Base-by-base conservation (phyloP, 2,888 invertebrate genomes). In the Cephus pygmeus region DNA sequence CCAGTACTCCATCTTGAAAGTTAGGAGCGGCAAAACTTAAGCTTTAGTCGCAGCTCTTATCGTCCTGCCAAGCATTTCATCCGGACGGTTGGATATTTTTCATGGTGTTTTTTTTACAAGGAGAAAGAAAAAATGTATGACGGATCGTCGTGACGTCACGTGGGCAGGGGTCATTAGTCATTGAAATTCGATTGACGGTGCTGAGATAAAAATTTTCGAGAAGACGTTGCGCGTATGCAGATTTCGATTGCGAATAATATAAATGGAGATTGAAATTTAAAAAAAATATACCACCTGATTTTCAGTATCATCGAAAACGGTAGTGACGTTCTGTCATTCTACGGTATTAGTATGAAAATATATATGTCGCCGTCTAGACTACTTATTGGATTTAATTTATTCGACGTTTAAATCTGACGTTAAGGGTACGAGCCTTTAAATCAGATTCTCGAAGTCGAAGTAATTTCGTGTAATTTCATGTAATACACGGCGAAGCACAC, bases 391-490 rank as follows among this genome's bases (percentile, higher is more conserved):
- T 23, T 23, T 9, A 9, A 56, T 23, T 56, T 56, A 56, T 56
- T 56, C 56, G 23, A 56, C 56, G 56, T 23, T 56, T 56, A 56
- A 23, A 56, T 9, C 56, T 23, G 56, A 56, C 56, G 23, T 56
- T 56, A 23, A 56, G 56, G 56, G 23, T 56, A 71, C 33, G 31
- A 71, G 12, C 9, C 6, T 71, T 79, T 85, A 79, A 84, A 84
- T 80, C 83, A 77, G 74, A 68, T 76, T 78, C 85, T 85, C 86
- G 85, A 85, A 81, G 81, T 83, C 81, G 80, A 84, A 79, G 56
- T 81, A 84, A 85, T 80, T 85, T 81, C 71, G 82, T 78, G 74
- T 81, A 82, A 85, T 85, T 84, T 85, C 83, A 82, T 86, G 82
- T 82, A 75, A 31, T 71, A 71, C 71, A 31, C 15, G 31, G 9